phyloP scores from a whole-genome alignment of 2,888 invertebrate species.

The Pristionchus maxplancki region DNA sequence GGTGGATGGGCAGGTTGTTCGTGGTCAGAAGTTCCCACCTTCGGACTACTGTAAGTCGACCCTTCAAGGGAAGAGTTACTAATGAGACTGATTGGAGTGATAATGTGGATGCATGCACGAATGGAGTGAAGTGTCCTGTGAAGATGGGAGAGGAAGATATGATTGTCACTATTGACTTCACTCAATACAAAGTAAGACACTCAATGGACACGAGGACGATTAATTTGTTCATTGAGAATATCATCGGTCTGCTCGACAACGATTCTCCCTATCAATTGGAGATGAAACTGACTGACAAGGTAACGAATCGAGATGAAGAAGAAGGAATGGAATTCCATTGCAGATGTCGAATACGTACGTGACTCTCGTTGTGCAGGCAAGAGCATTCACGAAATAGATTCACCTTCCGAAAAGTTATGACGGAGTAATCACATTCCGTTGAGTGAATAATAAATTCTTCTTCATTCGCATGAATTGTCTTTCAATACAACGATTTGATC shows the following conservation, averaged over 20 bases:
- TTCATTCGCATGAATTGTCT: too few relatives aligned
- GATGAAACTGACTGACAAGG: constrained; percentile 57
- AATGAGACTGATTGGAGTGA: background rate
- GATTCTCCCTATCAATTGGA: constrained; percentile 60
- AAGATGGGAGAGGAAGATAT: constrained; percentile 53
- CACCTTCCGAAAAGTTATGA: too few relatives aligned
- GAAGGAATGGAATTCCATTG: too few relatives aligned
- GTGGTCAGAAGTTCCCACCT: constrained; percentile 47
- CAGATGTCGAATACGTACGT: constrained; percentile 20
- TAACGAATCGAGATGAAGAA: background rate
- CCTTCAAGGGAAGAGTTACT: background rate
- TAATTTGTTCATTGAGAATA: too few relatives aligned
- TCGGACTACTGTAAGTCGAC: constrained; percentile 31
- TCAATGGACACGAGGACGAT: too few relatives aligned
- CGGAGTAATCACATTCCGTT: too few relatives aligned
- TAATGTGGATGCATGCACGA: constrained; percentile 58
- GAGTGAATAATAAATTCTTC: too few relatives aligned
- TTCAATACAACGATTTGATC: too few relatives aligned
- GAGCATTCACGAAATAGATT: constrained; percentile 10
- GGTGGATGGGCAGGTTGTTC: constrained; percentile 34
- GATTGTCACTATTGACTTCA: constrained; percentile 58
- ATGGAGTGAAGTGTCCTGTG: constrained; percentile 61
- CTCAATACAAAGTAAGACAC: constrained; percentile 52
- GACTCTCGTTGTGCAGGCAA: constrained; percentile 21
- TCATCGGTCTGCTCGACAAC: constrained; percentile 58